Evolutionary conservation across 2,797 vertebrate genomes (phyloP), one percentile per base, ranked within the genome.

Genomic region (Todus mexicanus): DNA sequence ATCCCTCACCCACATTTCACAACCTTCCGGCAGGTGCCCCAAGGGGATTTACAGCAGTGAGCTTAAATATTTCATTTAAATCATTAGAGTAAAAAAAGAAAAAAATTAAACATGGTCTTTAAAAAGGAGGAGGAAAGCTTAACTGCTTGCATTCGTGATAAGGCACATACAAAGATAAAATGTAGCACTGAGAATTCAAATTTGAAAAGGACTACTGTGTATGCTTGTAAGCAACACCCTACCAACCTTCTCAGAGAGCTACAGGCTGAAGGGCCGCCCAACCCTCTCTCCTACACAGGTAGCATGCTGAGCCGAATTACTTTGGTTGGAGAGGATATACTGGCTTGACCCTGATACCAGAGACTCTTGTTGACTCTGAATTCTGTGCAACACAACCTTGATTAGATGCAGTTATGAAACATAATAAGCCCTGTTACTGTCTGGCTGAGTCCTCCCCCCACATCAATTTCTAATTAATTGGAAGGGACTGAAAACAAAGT

Each of bases 21-120:
- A 94, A 72, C 81, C 76, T 94, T 70, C 87, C 93, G 84, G 79
- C 89, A 95, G 93, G 54, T 89, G 57, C 81, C 90, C 85, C 87
- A 63, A 76, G 84, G 91, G 89, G 61, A 80, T 87, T 92, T 84
- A 75, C 65, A 72, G 71, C 17, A 9, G 61, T 50, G 71, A 92
- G 56, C 42, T 96, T 93, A 95, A 93, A 92, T 94, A 94, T 96
- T 96, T 92, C 68, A 92, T 95, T 84, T 79, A 65, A 89, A 93
- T 86, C 78, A 86, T 94, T 95, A 94, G 77, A 87, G 78, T 53
- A 75, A 75, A 84, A 94, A 79, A 76, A 76, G 91, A 90, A 66
- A 78, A 85, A 91, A 91, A 86, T 78, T 90, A 94, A 95, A 95
- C 10, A 2, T 77, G 65, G 69, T 95, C 75, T 90, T 93, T 70